Evolutionary conservation across 2,888 invertebrate species (phyloP).

Genomic region (Conomelus anceps): DNA sequence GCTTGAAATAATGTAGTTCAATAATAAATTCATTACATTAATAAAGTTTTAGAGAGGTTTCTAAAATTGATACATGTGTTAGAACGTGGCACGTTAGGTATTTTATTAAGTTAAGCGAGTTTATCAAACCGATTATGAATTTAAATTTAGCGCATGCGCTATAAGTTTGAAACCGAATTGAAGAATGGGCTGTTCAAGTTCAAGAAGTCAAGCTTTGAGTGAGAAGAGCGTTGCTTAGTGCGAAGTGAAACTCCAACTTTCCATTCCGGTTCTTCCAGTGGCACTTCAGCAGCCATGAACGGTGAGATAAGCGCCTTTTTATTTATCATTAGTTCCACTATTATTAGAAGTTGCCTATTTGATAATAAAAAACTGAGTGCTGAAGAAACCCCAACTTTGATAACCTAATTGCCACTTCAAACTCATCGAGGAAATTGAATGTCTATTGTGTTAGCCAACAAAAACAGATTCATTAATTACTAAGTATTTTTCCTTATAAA

Average conservation of each 20-base stretch:
- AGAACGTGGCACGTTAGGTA: not conserved
- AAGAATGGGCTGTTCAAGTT: not conserved
- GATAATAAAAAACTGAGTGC: not conserved
- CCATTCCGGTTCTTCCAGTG: not conserved
- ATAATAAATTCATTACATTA: no score
- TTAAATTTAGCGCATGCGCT: not conserved
- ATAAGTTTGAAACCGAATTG: not conserved
- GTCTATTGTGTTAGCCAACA: not conserved
- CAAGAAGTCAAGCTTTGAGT: not conserved
- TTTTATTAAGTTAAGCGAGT: not conserved
- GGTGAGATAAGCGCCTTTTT: not conserved
- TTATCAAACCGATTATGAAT: not conserved
- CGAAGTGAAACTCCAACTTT: not conserved
- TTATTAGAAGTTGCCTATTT: not conserved
- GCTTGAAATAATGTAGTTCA: no score
- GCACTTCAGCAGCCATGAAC: not conserved
- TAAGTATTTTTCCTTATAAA: not conserved
- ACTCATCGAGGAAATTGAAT: not conserved
- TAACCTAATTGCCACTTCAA: not conserved
- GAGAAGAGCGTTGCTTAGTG: not conserved
- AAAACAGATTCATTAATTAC: not conserved
- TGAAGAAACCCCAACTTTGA: not conserved
- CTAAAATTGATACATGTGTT: no score
- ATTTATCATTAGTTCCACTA: not conserved
- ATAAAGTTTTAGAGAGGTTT: no score